Evolutionary conservation across 2,888 invertebrate species (phyloP).

Genomic region (Hymenopus coronatus): DNA sequence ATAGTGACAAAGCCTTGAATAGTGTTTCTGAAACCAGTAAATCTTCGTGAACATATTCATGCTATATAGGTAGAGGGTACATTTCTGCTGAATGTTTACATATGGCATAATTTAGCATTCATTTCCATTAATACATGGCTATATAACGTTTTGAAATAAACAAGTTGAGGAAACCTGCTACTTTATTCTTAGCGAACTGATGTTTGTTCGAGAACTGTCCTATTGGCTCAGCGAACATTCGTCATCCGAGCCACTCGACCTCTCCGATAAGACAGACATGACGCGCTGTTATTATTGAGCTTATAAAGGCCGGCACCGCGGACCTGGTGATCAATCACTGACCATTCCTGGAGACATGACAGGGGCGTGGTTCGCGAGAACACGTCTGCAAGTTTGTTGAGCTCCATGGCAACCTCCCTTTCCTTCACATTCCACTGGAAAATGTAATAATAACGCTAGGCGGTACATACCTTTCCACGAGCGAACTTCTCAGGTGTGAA

Average conservation of each 20-base stretch:
- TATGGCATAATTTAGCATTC: no score
- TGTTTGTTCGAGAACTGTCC: not conserved
- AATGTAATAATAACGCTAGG: not conserved
- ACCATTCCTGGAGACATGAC: not conserved
- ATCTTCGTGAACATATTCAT: no score
- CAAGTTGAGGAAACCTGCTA: not conserved
- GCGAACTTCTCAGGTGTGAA: not conserved
- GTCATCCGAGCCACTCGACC: not conserved
- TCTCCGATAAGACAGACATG: not conserved
- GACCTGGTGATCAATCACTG: not conserved
- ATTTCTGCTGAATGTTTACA: no score
- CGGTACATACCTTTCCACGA: not conserved
- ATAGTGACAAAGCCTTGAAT: no score
- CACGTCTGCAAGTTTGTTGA: not conserved
- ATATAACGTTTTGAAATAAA: no score
- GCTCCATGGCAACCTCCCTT: not conserved
- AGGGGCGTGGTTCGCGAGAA: not conserved
- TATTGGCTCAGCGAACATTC: not conserved
- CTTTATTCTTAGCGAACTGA: not conserved
- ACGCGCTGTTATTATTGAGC: constrained; percentile 5
- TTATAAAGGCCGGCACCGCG: not conserved
- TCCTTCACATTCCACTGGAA: not conserved
- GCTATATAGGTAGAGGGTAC: no score
- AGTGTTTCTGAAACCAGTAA: no score
- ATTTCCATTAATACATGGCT: no score